These are phyloP conservation scores for Rhea pennata DNA, from an alignment of 2,113 vertebrate genomes.

Conservation along the genomic window DNA sequence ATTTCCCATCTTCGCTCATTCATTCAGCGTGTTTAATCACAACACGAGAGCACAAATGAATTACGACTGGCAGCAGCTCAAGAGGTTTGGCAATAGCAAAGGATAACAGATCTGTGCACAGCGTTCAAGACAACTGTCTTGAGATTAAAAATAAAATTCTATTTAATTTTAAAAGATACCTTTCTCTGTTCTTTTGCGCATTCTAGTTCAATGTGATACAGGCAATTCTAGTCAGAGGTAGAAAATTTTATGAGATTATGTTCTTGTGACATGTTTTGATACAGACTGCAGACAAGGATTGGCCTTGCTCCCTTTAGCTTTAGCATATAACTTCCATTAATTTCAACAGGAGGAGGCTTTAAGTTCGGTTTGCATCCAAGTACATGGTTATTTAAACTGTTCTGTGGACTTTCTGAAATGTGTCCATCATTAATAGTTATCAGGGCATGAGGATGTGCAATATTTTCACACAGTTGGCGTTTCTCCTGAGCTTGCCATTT, in stretches of 20 bases:
- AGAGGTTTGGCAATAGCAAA: slow-evolving; percentile 22
- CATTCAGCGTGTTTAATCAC: neutral
- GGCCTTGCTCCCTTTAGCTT: neutral
- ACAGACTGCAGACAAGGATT: neutral
- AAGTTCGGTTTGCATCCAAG: neutral
- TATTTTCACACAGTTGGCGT: slow-evolving; percentile 9
- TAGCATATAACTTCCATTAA: neutral
- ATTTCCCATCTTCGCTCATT: slow-evolving; percentile 35
- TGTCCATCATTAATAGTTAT: slow-evolving; percentile 2
- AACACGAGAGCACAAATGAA: neutral
- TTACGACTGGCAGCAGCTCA: slow-evolving; percentile 17
- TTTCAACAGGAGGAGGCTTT: neutral
- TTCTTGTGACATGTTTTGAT: neutral
- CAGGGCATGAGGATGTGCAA: neutral
- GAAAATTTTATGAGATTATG: neutral
- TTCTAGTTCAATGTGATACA: neutral
- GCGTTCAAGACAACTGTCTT: neutral
- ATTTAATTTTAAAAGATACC: neutral
- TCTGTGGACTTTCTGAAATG: neutral
- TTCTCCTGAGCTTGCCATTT: slow-evolving; percentile 5
- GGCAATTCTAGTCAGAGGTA: neutral
- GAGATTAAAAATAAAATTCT: neutral
- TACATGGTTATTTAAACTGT: neutral
- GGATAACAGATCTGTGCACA: neutral
- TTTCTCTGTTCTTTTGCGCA: neutral